Evolutionary conservation across 2,888 invertebrate genomes (phyloP), one percentile per base, ranked within the genome.

Genomic region (Leucophenga montana): DNA sequence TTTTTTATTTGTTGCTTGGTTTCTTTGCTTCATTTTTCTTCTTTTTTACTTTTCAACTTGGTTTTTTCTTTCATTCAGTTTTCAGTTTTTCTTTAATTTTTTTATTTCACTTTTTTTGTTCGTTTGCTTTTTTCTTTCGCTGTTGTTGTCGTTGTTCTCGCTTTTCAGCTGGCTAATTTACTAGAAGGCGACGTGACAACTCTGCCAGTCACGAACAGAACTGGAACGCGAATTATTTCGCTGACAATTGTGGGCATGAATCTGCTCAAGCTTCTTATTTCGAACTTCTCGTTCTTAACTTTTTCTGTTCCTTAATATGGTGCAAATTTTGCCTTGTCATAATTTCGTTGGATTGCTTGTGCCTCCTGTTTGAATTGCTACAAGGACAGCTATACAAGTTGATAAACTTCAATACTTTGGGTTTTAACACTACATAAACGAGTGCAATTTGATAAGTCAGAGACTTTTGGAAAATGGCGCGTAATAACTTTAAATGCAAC

Each of bases 241-340:
- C 56, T 56, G 27, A 56, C 56, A 56, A 56, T 56, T 56, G 56
- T 56, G 56, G 56, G 20, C 56, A 56, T 56, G 56, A 56, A 56
- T 56, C 27, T 27, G 56, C 56, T 56, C 14, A 16, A 53, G 53
- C 53, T 39, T 53, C 53, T 16, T 18, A 53, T 53, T 16, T 53
- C 16, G 16, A 5, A 16, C 16, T 16, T 6, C 16, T 53, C 20
- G 1, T 53, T 8, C 18, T 16, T 18, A 9, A 27, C 27, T 16
- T 18, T 18, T 16, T n/a, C 8, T 18, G 18, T n/a, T 5, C 50
- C 2, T 50, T n/a, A 1, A n/a, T 50, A 50, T 50, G 16, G 13
- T 39, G 39, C 13, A 50, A 13, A 6, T 18, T 50, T 50, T 50
- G 50, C 39, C 39, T 50, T 50, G 50, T 16, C 50, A n/a, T 16